Evolutionary conservation across 2,797 vertebrate species (phyloP), one percentile per base, ranked within the genome.

Genomic region (Lepus oiostolus): DNA sequence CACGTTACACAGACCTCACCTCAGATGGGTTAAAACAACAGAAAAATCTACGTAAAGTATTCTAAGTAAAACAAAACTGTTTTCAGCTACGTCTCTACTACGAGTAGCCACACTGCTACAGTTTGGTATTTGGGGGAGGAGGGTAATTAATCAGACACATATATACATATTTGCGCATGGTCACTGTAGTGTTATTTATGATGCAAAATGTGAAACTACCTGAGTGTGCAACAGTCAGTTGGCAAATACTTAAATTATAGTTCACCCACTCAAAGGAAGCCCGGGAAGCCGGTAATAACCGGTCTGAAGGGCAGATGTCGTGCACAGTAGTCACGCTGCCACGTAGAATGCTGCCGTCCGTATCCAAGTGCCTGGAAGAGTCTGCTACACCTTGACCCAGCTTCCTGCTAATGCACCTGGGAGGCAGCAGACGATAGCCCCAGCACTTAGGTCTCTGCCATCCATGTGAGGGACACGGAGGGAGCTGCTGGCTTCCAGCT

Each of bases 31-130:
- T 83, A 58, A 58, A 58, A 58, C 19, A 14, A 58, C 54, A 58
- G 19, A 87, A 70, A 76, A 70, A 81, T 92, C 11, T 4, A 77
- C 7, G 32, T 81, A 81, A 86, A 90, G 68, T 85, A 70, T 19
- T 72, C 93, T 54, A 72, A 91, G 22, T 68, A 38, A 74, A 95
- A 88, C 79, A 42, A 42, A 42, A 77, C 30, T 5, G 30, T 76
- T 35, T 85, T 67, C n/a, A 94, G 72, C 85, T 32, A 65, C 3
- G 5, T 60, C 65, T 91, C 9, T 22, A 42, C 71, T 54, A 71
- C 7, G 26, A 91, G 30, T 67, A 87, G 85, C 35, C 28, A 72
- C 38, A 68, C 28, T n/a, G 68, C 6, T 38, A 85, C n/a, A 22
- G 63, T 85, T 38, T 90, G 24, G 32, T 71, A 68, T 47, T 76